These are phyloP conservation scores for Drosophila miranda DNA, from an alignment of 1,140 invertebrate genomes.

Conservation along the genomic window DNA sequence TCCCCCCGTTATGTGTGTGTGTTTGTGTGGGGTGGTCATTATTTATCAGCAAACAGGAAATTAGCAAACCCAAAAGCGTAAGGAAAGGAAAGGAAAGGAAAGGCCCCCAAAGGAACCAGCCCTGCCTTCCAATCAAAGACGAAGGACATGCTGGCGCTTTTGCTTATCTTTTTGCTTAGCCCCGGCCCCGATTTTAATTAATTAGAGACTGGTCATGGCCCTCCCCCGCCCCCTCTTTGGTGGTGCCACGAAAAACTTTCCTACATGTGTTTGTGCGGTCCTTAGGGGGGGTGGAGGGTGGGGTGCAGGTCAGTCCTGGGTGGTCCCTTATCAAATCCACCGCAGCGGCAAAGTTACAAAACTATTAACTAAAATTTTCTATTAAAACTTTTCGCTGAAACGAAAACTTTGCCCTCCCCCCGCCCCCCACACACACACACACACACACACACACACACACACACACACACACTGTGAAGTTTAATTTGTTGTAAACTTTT, in stretches of 20 bases:
- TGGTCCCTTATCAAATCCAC: constrained; percentile 77
- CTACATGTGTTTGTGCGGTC: constrained; percentile 54
- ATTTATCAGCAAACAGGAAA: constrained; percentile 81
- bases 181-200: constrained; percentile 65
- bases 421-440: too few species aligned
- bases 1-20: constrained; percentile 9
- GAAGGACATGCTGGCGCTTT: constrained; percentile 23
- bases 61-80: constrained; percentile 45
- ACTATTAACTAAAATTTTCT: constrained; percentile 80
- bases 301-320: constrained; percentile 31
- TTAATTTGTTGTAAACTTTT: constrained; percentile 79
- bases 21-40: constrained; percentile 41
- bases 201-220: constrained; percentile 53
- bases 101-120: neutral
- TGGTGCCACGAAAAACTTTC: constrained; percentile 48
- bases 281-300: neutral
- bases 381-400: constrained; percentile 70
- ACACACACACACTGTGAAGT: constrained; percentile 6
- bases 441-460: too few species aligned
- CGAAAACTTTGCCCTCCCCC: constrained; percentile 40
- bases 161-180: constrained; percentile 75
- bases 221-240: constrained; percentile 6
- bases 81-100: constrained; percentile 14
- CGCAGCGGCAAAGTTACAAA: constrained; percentile 65
- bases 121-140: neutral